Conservation (phyloP, 2,113 vertebrate species). For the Chloropsis hardwickii region DNA sequence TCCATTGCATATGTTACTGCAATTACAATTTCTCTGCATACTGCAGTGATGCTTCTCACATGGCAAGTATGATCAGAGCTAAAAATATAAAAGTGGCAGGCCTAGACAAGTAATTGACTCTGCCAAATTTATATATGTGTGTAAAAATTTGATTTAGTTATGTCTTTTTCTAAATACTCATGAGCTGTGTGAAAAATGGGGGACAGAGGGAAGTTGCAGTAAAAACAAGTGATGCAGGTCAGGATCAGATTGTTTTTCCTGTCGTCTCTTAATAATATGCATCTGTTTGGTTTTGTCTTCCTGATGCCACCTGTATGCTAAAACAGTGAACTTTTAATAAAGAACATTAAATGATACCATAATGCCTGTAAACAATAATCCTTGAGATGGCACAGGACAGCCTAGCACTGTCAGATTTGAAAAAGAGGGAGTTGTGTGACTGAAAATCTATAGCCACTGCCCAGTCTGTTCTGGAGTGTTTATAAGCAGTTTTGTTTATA, state of each 20-base stretch:
- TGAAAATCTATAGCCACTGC: background rate
- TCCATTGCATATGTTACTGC: background rate
- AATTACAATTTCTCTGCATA: background rate
- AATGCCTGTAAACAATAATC: background rate
- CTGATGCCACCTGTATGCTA: background rate
- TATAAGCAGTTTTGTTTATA: background rate
- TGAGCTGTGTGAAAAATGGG: background rate
- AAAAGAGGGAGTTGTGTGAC: background rate
- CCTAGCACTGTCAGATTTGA: background rate
- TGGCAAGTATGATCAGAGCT: background rate
- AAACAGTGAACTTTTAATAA: background rate
- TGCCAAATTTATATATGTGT: background rate
- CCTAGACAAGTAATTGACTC: background rate
- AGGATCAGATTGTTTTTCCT: background rate
- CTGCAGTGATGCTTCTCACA: conserved; percentile 19
- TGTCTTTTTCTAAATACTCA: background rate
- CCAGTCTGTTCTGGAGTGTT: background rate
- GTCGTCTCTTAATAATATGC: background rate
- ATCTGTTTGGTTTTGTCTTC: background rate
- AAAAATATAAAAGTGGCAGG: conserved; percentile 2
- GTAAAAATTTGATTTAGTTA: conserved; percentile 4
- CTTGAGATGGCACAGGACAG: background rate
- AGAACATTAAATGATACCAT: background rate
- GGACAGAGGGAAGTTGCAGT: background rate
- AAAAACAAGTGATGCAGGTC: background rate